These are phyloP conservation scores for Procambarus virginalis DNA, from an alignment of 1,140 invertebrate genomes.

Conservation along the genomic window DNA sequence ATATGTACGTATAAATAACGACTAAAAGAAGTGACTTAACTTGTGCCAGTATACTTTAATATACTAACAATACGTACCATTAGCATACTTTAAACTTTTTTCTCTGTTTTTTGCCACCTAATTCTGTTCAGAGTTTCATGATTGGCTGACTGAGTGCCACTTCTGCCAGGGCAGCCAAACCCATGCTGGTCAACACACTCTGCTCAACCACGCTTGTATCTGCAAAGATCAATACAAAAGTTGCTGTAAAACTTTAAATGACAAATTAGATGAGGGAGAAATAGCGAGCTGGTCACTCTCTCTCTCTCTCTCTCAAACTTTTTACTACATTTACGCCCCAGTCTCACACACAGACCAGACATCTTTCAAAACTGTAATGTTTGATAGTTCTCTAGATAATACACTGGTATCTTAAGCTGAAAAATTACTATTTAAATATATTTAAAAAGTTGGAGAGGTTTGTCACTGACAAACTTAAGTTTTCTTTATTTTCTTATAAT, in stretches of 20 bases:
- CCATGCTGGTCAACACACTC: constrained; percentile 71
- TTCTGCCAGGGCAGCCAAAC: constrained; percentile 71
- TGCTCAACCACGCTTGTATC: constrained; percentile 71
- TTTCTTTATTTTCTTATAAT: no score
- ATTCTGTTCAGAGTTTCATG: constrained; percentile 80
- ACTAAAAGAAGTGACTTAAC: background rate
- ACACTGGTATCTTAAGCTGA: no score
- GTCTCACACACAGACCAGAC: no score
- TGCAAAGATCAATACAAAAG: constrained; percentile 42
- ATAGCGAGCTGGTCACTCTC: no score
- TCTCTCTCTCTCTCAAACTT: no score
- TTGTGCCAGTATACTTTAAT: constrained; percentile 8
- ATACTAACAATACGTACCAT: background rate
- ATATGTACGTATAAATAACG: background rate
- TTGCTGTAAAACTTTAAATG: background rate
- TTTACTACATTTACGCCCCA: no score
- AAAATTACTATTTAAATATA: no score
- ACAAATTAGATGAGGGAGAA: no score
- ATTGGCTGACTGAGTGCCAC: constrained; percentile 68
- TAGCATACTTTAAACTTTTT: constrained; percentile 21
- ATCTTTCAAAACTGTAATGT: no score
- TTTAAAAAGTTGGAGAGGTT: no score
- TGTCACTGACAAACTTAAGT: no score
- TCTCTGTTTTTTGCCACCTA: constrained; percentile 4
- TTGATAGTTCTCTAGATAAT: no score